Percentiles rank a stretch among this genome's conserved stretches.
Conservation (phyloP, 2,113 vertebrate species). For the Catharus bicknelli region DNA sequence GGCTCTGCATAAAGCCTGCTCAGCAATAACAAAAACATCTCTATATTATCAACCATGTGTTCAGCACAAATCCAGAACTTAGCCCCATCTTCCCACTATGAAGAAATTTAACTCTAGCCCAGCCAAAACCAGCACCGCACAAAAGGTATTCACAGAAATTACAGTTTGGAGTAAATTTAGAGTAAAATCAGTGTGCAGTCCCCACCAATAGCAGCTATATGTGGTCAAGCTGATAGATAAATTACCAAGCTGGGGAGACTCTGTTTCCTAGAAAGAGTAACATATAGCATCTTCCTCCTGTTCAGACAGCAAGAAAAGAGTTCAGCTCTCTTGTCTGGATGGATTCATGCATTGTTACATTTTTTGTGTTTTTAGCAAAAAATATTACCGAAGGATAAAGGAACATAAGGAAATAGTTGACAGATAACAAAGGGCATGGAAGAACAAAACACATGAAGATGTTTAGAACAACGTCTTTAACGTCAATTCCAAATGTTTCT, state of each 20-base stretch:
- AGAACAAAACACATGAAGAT: not conserved
- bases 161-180: not conserved
- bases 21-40: not conserved
- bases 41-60: not conserved
- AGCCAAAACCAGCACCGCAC: not conserved
- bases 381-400: not conserved
- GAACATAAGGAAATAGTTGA: not conserved
- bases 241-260: not conserved
- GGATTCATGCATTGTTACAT: not conserved
- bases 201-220: not conserved
- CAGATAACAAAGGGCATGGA: not conserved
- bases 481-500: not conserved
- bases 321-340: not conserved
- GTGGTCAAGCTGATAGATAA: not conserved
- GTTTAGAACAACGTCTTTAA: not conserved
- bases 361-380: not conserved
- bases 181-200: not conserved
- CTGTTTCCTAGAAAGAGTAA: not conserved
- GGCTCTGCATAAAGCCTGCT: not conserved
- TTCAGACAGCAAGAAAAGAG: not conserved
- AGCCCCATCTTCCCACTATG: not conserved
- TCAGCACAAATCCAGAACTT: not conserved
- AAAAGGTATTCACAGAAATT: not conserved
- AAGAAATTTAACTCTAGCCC: not conserved
- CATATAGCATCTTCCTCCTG: not conserved